Conservation (phyloP, 1,140 invertebrate genomes). For the Calephelis virginiensis region DNA sequence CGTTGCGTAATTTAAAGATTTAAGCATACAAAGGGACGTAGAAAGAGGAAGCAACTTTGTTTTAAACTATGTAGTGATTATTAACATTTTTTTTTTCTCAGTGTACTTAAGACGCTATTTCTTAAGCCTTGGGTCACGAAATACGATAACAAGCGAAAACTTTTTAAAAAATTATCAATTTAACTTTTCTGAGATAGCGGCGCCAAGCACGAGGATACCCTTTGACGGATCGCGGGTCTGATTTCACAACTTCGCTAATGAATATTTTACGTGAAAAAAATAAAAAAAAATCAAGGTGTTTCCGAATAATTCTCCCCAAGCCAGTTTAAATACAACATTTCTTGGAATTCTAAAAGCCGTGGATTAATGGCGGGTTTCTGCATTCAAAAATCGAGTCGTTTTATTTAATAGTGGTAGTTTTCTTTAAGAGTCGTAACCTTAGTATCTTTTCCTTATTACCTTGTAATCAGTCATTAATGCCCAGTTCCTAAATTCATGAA, state of each 20-base stretch:
- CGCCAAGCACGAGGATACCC: conserved; percentile 24
- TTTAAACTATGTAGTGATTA: background rate
- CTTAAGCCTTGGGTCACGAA: conserved; percentile 14
- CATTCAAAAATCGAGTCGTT: too few relatives aligned
- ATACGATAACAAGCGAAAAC: conserved; percentile 19
- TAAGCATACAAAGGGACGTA: too few relatives aligned
- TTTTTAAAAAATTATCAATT: conserved; percentile 32
- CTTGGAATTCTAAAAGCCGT: background rate
- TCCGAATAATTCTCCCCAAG: background rate
- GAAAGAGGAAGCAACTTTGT: too few relatives aligned
- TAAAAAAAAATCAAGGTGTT: conserved; percentile 11
- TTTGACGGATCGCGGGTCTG: conserved; percentile 27
- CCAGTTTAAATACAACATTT: background rate
- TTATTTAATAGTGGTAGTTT: too few relatives aligned
- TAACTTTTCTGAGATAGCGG: conserved; percentile 29
- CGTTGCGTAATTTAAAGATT: too few relatives aligned
- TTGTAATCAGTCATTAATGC: too few relatives aligned
- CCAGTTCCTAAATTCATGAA: too few relatives aligned
- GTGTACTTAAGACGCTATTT: background rate
- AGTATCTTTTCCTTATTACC: too few relatives aligned
- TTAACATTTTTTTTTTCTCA: background rate
- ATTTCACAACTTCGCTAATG: conserved; percentile 32
- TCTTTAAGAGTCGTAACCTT: too few relatives aligned
- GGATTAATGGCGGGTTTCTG: background rate
- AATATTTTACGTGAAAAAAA: conserved; percentile 29